Conservation (phyloP, 1,140 invertebrate species). For the Trigoniulus corallinus region DNA sequence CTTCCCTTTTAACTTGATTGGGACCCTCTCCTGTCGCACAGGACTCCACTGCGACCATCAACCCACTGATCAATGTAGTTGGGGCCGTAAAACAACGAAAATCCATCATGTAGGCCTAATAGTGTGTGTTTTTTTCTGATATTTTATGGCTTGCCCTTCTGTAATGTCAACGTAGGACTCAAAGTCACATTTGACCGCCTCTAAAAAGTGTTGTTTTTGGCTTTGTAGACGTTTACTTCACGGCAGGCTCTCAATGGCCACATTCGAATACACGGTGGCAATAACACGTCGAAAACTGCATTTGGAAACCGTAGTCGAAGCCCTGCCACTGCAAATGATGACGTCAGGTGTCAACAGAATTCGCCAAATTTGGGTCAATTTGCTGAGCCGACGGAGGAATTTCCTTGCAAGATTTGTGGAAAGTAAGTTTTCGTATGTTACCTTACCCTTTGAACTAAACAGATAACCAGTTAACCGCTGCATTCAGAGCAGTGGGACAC, state of each 20-base stretch:
- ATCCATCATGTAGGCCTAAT: too few species aligned
- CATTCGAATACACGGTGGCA: slow-evolving; percentile 44
- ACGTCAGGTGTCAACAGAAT: slow-evolving; percentile 23
- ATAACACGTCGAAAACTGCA: slow-evolving; percentile 8
- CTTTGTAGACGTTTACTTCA: slow-evolving; percentile 58
- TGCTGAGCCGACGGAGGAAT: slow-evolving; percentile 29
- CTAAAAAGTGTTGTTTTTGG: slow-evolving; percentile 14
- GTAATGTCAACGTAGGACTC: too few species aligned
- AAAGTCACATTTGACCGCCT: background rate
- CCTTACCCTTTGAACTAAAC: too few species aligned
- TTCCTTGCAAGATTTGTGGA: slow-evolving; percentile 93
- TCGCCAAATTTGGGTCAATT: slow-evolving; percentile 30
- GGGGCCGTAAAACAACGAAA: too few species aligned
- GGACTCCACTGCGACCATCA: too few species aligned
- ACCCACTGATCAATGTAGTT: too few species aligned
- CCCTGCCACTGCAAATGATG: slow-evolving; percentile 8
- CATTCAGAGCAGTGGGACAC: too few species aligned
- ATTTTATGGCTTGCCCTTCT: too few species aligned
- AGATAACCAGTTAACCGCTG: too few species aligned
- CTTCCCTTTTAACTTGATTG: too few species aligned
- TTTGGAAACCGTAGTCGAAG: slow-evolving; percentile 8
- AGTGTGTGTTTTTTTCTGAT: too few species aligned
- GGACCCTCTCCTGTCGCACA: too few species aligned
- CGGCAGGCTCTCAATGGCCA: slow-evolving; percentile 58
- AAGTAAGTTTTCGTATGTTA: slow-evolving; percentile 88